A percentile compares a stretch with the other conserved stretches of the same genome.
phyloP scores from a whole-genome alignment of 1,140 invertebrate species.

The Anastrepha obliqua region DNA sequence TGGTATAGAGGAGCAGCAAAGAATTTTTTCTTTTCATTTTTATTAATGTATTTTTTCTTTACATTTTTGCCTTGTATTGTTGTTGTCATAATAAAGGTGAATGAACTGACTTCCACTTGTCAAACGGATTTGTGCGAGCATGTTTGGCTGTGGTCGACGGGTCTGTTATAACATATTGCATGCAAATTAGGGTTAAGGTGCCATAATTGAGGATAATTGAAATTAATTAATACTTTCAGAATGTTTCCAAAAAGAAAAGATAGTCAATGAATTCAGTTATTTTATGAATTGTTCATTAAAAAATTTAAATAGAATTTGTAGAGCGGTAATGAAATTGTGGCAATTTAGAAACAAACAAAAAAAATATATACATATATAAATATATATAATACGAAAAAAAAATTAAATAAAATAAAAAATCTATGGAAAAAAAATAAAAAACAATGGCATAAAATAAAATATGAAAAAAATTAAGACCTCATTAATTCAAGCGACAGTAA shows the following conservation, averaged over 20 bases:
- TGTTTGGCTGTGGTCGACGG: neutral
- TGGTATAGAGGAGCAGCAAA: neutral
- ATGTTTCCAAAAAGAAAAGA: neutral
- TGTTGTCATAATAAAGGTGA: conserved; percentile 28
- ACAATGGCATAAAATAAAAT: too few relatives aligned
- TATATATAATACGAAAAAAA: too few relatives aligned
- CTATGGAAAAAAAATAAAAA: too few relatives aligned
- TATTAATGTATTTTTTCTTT: conserved; percentile 1
- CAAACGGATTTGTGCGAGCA: conserved; percentile 17
- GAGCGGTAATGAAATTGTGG: too few relatives aligned
- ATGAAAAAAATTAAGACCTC: too few relatives aligned
- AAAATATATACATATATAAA: neutral
- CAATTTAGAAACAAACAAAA: too few relatives aligned
- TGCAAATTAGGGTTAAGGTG: conserved; percentile 19
- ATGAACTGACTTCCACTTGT: conserved; percentile 39
- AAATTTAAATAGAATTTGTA: neutral
- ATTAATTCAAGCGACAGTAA: too few relatives aligned
- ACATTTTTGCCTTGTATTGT: neutral
- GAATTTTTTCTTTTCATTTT: conserved; percentile 32
- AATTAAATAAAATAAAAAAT: too few relatives aligned
- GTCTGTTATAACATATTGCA: neutral
- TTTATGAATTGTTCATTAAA: neutral
- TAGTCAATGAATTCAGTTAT: neutral
- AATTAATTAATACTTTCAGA: neutral
- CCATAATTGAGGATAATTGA: neutral